A percentile compares a stretch with the other conserved stretches of the same genome.
These are phyloP conservation scores for Gastrophryne carolinensis DNA, from an alignment of 2,797 vertebrate species.

Conservation along the genomic window DNA sequence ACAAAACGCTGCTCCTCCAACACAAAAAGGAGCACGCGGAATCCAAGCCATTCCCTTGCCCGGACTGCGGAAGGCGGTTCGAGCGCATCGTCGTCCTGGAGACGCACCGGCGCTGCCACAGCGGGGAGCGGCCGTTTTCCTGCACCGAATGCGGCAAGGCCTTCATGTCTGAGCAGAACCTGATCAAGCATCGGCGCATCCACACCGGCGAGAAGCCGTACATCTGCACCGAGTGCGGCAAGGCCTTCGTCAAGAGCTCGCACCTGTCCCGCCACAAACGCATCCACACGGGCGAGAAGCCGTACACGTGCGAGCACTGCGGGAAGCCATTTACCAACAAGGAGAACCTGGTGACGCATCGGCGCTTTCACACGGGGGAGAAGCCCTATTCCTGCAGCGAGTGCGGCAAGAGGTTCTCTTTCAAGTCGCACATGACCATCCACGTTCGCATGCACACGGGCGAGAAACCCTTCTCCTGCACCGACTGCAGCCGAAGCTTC, in stretches of 20 bases:
- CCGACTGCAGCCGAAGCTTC: conserved; percentile 10
- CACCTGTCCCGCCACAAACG: conserved; percentile 8
- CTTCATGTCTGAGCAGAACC: neutral
- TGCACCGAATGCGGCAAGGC: conserved; percentile 2
- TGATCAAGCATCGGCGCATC: neutral
- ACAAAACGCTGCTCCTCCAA: neutral
- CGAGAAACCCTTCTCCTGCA: conserved; percentile 9
- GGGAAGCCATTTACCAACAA: conserved; percentile 27
- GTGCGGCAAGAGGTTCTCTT: conserved; percentile 17
- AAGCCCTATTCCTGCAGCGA: conserved; percentile 1
- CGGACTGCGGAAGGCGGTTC: conserved; percentile 4
- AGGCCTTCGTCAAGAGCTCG: conserved; percentile 16
- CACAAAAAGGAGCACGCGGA: neutral
- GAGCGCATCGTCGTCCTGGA: neutral
- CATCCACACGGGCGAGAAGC: conserved; percentile 33
- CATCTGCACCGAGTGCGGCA: conserved; percentile 22
- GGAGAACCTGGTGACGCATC: conserved; percentile 5
- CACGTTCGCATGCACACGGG: conserved; percentile 21
- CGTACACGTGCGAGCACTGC: neutral
- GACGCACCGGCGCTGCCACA: neutral
- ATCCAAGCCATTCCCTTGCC: neutral
- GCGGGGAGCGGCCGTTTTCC: neutral
- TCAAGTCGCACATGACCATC: conserved; percentile 1
- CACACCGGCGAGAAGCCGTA: conserved; percentile 12
- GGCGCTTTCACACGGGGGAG: conserved; percentile 27